Evolutionary conservation across 2,888 invertebrate genomes (phyloP), one percentile per base, ranked within the genome.

Genomic region (Epistrophe grossulariae): DNA sequence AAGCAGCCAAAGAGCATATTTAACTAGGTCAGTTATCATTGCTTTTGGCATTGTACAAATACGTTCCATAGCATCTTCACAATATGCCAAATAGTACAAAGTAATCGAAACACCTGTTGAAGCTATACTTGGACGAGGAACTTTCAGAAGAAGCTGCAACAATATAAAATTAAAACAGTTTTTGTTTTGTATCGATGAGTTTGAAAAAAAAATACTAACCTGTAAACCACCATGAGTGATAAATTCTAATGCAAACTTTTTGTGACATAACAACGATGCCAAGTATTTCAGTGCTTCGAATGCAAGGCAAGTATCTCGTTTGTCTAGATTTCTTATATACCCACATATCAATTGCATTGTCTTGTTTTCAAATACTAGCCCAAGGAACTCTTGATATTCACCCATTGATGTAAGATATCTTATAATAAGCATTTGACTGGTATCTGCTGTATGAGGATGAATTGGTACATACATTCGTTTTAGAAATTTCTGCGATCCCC

Each of bases 191-290:
- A 52, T 10, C 9, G n/a, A n/a, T 62, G 2, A 31, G 28, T 8
- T 15, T n/a, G n/a, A 35, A 6, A 45, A 24, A 6, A 31, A 19
- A 38, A 85, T 6, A 31, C 89, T 90, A 87, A 96, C 96, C 94
- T 96, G 96, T 59, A 99, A 92, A 0, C 99, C 99, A 38, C 97
- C 96, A 91, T 96, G 95, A 79, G 97, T 95, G 68, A 99, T 96
- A 92, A 99, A 99, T 92, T 99, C 99, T 40, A 99, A 96, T 0
- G 98, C 98, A 94, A 99, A 99, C 93, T 99, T 99, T 94, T 99
- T 99, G 93, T 99, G 99, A 91, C 99, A 99, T 15, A 99, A 94
- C 84, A 99, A 93, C 0, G 99, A 97, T 0, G 99, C 97, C 24
- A 99, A 94, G 93, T 99, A 99, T 94, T 98, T 98, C 7, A 99